Conservation (phyloP, 2,888 invertebrate species). For the Tachina fera region DNA sequence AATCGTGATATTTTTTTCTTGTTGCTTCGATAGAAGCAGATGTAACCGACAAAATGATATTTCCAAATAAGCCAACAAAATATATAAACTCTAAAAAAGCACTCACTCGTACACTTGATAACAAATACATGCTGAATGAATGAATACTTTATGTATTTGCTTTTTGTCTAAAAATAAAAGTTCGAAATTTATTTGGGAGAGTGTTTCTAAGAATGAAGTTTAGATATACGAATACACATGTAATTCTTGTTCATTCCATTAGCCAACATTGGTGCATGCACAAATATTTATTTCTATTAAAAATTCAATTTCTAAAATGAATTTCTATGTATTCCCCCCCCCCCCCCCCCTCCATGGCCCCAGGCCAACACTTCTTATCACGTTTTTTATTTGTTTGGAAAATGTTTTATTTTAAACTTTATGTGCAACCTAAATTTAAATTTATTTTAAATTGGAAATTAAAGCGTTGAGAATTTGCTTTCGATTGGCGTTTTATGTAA, state of each 20-base stretch:
- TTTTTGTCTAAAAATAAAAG: slow-evolving; percentile 23
- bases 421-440: slow-evolving; percentile 63
- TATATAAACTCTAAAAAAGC: neutral
- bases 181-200: neutral
- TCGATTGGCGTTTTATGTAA: slow-evolving; percentile 12
- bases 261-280: neutral
- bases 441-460: slow-evolving; percentile 49
- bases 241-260: neutral
- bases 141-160: slow-evolving; percentile 2
- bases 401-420: slow-evolving; percentile 34
- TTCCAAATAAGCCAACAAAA: slow-evolving; percentile 7
- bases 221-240: neutral
- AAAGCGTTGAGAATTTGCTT: slow-evolving; percentile 4
- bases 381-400: slow-evolving; percentile 20
- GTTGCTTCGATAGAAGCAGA: neutral
- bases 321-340: neutral
- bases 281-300: slow-evolving; percentile 1
- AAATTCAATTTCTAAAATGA: slow-evolving; percentile 17
- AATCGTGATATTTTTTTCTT: slow-evolving; percentile 7
- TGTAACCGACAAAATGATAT: slow-evolving; percentile 18
- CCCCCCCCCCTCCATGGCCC: too few relatives aligned
- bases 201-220: neutral
- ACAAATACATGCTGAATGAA: neutral
- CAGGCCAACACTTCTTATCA: slow-evolving; percentile 5
- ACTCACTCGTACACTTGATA: slow-evolving; percentile 38